A percentile compares a stretch with the other conserved stretches of the same genome.
These are phyloP conservation scores for Panzeria rudis DNA, from an alignment of 2,888 invertebrate species.

Conservation along the genomic window DNA sequence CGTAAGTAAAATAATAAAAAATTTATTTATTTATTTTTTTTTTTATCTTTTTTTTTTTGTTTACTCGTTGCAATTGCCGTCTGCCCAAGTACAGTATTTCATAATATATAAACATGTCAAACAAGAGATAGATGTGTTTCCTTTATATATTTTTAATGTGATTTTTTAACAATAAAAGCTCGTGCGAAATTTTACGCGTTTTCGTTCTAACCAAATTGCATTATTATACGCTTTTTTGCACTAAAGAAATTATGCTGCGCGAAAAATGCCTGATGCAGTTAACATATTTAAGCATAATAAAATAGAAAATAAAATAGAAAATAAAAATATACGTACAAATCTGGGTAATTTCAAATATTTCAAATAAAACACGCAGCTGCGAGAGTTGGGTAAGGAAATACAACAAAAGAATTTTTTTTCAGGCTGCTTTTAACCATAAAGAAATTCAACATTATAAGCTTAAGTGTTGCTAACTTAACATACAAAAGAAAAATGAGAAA, in stretches of 20 bases:
- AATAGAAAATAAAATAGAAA: constrained; percentile 36
- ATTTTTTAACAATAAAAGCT: constrained; percentile 25
- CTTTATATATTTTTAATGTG: neutral
- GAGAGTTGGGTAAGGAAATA: constrained; percentile 40
- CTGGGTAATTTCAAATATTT: constrained; percentile 61
- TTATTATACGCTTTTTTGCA: constrained; percentile 43
- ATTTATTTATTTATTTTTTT: too few relatives aligned
- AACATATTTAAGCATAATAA: constrained; percentile 17
- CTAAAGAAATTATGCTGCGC: constrained; percentile 10
- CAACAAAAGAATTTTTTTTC: constrained; percentile 26
- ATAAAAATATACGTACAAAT: constrained; percentile 41
- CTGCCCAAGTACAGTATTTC: too few relatives aligned
- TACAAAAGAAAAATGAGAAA: constrained; percentile 4
- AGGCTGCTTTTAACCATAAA: constrained; percentile 36
- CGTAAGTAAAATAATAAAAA: too few relatives aligned
- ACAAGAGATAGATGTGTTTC: neutral
- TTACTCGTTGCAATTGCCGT: too few relatives aligned
- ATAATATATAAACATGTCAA: neutral
- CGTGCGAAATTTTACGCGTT: constrained; percentile 67
- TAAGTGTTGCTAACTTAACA: constrained; percentile 57
- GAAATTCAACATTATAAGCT: constrained; percentile 29
- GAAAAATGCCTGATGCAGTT: constrained; percentile 22
- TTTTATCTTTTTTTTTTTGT: too few relatives aligned
- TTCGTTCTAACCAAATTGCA: constrained; percentile 37
- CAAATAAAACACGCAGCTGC: constrained; percentile 27